Base-by-base conservation (phyloP, 2,113 vertebrate species). In the Dicaeum eximium region DNA sequence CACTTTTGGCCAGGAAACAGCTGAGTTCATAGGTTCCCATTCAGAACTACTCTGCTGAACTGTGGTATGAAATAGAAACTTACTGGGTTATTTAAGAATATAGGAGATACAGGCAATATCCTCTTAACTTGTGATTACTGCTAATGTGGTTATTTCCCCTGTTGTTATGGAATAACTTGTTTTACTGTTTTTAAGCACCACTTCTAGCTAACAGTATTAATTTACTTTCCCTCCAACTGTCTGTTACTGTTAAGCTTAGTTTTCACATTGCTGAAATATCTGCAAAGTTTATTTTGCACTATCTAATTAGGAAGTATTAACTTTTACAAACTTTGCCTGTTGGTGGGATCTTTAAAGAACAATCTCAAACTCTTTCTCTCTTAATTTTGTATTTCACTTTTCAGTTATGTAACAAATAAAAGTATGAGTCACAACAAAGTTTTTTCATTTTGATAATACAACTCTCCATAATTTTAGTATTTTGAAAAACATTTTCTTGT, bases 401-500 rank as follows among this genome's bases (percentile, higher is more conserved):
- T 67, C 38, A 33, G 45, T 27, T 75, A 19, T 37, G 13, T 75
- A 65, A 64, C 33, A 70, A 51, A 44, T 69, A 72, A 88, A 60
- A 7, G 12, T 58, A 47, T 65, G 50, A 72, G 37, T 48, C 51
- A 75, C 42, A 73, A 72, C 23, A 10, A n/a, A 22, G 28, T 11
- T 90, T 9, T 72, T 70, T 5, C 1, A 0, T 77, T 95, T 90
- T 84, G 11, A 25, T 69, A 44, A 65, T 67, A 31, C 2, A 2
- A 10, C 15, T 74, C 90, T 72, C 25, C 62, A 31, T 88, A 69
- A 45, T 15, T 70, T 40, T 27, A 75, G 3, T 51, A 53, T 80
- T 94, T 81, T 92, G 54, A 48, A 96, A 81, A 86, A 44, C 8
- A 56, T 65, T 92, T 89, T 90, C 21, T 82, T 96, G 21, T 95